Percentiles rank a stretch among this genome's conserved stretches.
phyloP scores from a whole-genome alignment of 1,140 invertebrate genomes.

The Temnothorax longispinosus region DNA sequence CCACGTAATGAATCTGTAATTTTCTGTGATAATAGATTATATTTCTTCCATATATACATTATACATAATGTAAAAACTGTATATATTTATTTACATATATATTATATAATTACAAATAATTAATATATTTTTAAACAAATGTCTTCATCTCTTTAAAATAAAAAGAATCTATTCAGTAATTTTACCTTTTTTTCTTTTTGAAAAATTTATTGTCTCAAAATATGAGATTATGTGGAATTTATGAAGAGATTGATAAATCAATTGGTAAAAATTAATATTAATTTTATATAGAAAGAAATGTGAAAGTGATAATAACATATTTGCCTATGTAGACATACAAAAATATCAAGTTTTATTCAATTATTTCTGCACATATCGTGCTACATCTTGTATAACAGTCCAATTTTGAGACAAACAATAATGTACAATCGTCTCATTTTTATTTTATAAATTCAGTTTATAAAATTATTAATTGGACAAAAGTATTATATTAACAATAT shows the following conservation, averaged over 20 bases:
- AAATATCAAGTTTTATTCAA: constrained; percentile 83
- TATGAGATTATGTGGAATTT: no score
- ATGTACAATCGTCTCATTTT: constrained; percentile 72
- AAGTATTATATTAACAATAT: constrained; percentile 68
- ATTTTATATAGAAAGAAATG: not conserved
- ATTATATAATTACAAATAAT: not conserved
- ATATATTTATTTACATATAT: not conserved
- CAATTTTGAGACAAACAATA: constrained; percentile 70
- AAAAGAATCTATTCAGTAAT: not conserved
- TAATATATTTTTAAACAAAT: not conserved
- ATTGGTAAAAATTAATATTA: constrained; percentile 9
- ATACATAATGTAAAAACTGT: not conserved
- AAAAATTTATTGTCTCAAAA: not conserved
- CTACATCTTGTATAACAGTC: constrained; percentile 74
- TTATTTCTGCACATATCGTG: constrained; percentile 63
- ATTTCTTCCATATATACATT: not conserved
- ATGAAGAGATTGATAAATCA: not conserved
- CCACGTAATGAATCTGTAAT: constrained; percentile 87
- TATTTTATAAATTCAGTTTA: constrained; percentile 59
- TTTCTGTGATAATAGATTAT: constrained; percentile 30
- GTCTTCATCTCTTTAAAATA: not conserved
- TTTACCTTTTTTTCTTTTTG: not conserved
- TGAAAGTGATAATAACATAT: constrained; percentile 21
- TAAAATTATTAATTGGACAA: constrained; percentile 76
- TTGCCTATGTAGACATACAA: constrained; percentile 73